Base-by-base conservation (phyloP, 2,113 vertebrate species). In the Perca schrenkii region DNA sequence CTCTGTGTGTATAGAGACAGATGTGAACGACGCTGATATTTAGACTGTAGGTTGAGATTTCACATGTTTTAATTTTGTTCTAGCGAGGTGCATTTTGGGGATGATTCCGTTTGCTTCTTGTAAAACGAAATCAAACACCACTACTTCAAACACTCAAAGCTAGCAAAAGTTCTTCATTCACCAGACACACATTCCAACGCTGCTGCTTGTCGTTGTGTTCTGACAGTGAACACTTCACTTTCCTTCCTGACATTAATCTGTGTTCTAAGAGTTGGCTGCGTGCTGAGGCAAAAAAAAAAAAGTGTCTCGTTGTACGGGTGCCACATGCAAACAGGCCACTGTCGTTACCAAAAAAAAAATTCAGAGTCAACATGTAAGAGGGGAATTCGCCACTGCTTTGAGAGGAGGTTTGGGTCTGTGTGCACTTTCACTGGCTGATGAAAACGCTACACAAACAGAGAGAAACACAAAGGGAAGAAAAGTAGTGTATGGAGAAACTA, bases 391-490 rank as follows among this genome's bases (percentile, higher is more conserved):
- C 74, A 36, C 65, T 0, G 67, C 82, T 82, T 72, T 52, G 80
- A 77, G 79, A 79, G 50, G 62, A 61, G 79, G 62, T 69, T 62
- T 73, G 67, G 67, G 61, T 73, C 69, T 78, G 67, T 54, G 87
- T 74, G 50, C 63, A 19, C 69, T 16, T 62, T 60, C 69, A 22
- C 76, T 21, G 46, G 43, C 74, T 75, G 14, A 62, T 69, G 68
- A 82, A 84, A 74, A 70, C 74, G 34, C 72, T 81, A 70, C 63
- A 16, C 56, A 74, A 84, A 83, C 67, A 87, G 70, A 65, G 69
- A 68, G 80, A 72, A 72, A 83, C 36, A 49, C 67, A 54, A 52
- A 31, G 53, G 22, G 8, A 10, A 65, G 22, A 72, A 80, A 63
- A 43, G 50, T 52, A 77, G 58, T 22, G 74, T 31, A 52, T 63